phyloP scores from a whole-genome alignment of 2,797 vertebrate genomes.

The Mustela erminea region DNA sequence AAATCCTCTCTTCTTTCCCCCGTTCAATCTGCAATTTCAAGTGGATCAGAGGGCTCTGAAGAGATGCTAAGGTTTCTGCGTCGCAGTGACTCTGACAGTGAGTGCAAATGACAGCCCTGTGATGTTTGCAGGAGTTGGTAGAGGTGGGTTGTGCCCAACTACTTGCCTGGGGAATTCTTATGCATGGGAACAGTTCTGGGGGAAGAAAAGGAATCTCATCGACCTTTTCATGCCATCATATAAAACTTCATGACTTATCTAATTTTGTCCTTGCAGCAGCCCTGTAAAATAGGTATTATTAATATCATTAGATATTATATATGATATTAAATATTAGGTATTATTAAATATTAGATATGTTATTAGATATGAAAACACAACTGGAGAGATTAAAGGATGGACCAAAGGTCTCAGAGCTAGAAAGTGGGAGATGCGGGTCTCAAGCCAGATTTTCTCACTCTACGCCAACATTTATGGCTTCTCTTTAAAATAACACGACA shows the following conservation, averaged over 20 bases:
- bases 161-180: background rate
- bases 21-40: background rate
- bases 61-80: background rate
- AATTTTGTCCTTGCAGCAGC: background rate
- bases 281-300: background rate
- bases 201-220: background rate
- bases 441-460: background rate
- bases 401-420: background rate
- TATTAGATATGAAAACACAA: background rate
- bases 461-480: too few relatives aligned
- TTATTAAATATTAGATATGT: too few relatives aligned
- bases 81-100: background rate
- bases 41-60: background rate
- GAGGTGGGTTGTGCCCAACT: background rate
- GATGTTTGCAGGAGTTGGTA: rapidly evolving
- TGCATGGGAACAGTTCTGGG: rapidly evolving
- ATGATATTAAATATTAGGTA: too few relatives aligned
- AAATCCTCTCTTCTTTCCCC: background rate
- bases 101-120: background rate
- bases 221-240: background rate
- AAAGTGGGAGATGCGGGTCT: background rate
- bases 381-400: background rate
- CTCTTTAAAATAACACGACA: background rate
- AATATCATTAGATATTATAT: too few relatives aligned
- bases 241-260: background rate